phyloP scores from a whole-genome alignment of 2,113 vertebrate species.

The Lamprotornis superbus region DNA sequence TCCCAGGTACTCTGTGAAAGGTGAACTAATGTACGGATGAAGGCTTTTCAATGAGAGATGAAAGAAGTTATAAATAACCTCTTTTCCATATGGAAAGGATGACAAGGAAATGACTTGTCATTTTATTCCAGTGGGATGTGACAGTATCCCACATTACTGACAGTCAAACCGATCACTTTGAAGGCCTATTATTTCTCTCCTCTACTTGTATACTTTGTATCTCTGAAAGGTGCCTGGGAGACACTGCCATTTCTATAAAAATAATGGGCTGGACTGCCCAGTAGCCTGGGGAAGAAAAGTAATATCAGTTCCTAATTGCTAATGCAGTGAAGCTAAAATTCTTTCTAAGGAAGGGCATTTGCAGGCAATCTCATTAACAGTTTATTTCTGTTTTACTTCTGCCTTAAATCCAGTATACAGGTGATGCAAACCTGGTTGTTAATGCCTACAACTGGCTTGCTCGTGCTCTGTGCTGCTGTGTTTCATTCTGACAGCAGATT shows the following conservation, averaged over 20 bases:
- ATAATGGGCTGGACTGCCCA: background rate
- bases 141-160: background rate
- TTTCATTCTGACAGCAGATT: background rate
- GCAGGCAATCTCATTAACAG: background rate
- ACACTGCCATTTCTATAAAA: background rate
- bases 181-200: background rate
- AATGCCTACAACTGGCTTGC: background rate
- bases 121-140: background rate
- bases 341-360: background rate
- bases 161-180: background rate
- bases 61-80: background rate
- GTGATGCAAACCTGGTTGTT: background rate
- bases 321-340: background rate
- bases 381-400: background rate
- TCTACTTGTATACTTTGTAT: background rate
- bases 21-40: background rate
- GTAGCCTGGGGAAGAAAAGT: background rate
- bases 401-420: background rate
- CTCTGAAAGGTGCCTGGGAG: background rate
- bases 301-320: background rate
- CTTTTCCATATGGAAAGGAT: background rate
- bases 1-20: background rate
- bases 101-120: background rate
- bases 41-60: background rate
- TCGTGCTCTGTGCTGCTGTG: background rate